Percentiles rank a stretch among this genome's conserved stretches.
Evolutionary conservation across 2,113 vertebrate genomes (phyloP).

Genomic region (Myiagra hebetior): DNA sequence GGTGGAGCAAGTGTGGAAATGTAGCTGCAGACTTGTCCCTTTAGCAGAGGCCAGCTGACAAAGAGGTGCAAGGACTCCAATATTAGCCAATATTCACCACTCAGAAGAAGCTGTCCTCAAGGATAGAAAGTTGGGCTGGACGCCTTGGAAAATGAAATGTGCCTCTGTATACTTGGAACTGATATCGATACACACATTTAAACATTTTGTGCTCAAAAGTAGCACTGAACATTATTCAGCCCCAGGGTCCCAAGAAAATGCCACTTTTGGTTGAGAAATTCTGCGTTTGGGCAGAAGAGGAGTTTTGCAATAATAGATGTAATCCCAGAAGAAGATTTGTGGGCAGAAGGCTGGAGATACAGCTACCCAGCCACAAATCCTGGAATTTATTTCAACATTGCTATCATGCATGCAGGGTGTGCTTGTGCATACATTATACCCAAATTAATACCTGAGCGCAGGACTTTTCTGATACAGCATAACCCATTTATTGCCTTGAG

Average conservation of each 20-base stretch:
- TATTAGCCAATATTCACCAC: neutral
- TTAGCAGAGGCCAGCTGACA: neutral
- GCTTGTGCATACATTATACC: slow-evolving; percentile 22
- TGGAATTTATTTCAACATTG: slow-evolving; percentile 12
- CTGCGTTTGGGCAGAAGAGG: slow-evolving; percentile 10
- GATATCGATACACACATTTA: accelerated
- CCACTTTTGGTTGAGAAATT: slow-evolving; percentile 12
- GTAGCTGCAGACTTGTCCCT: neutral
- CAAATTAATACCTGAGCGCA: neutral
- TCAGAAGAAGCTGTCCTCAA: neutral
- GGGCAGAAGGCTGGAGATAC: neutral
- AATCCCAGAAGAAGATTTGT: slow-evolving; percentile 12
- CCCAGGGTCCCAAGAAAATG: neutral
- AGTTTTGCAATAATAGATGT: neutral
- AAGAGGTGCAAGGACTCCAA: neutral
- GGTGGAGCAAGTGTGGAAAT: neutral
- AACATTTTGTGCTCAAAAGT: neutral
- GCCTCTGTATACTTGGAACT: neutral
- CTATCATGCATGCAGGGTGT: neutral
- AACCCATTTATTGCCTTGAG: neutral
- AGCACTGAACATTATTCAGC: neutral
- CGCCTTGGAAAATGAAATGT: neutral
- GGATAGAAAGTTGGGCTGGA: neutral
- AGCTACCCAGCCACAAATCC: neutral
- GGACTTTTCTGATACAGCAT: neutral